Conservation (phyloP, 2,888 invertebrate species). For the Latrodectus hesperus region DNA sequence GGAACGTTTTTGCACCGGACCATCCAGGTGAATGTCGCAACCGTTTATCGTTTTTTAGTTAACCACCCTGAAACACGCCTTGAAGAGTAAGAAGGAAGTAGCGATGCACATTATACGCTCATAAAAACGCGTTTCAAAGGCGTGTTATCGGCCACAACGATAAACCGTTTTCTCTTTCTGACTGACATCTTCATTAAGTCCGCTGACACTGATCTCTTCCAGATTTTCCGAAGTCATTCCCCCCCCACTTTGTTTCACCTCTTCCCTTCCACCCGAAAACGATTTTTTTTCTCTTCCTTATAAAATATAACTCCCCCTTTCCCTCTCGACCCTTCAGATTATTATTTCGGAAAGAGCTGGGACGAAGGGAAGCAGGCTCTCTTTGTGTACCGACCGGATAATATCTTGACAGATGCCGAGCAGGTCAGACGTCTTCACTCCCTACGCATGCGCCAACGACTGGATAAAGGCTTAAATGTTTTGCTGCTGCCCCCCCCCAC, state of each 20-base stretch:
- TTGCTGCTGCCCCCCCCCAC: too few species aligned
- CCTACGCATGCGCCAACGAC: too few species aligned
- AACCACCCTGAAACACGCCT: not conserved
- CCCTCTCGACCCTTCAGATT: not conserved
- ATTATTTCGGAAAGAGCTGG: not conserved
- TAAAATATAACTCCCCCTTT: not conserved
- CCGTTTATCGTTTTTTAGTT: not conserved
- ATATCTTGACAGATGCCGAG: not conserved
- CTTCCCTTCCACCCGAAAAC: not conserved
- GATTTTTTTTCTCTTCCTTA: not conserved
- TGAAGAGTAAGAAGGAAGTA: not conserved
- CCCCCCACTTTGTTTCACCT: not conserved
- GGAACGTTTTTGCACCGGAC: not conserved
- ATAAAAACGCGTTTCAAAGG: not conserved
- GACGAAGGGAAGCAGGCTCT: not conserved
- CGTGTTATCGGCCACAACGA: not conserved
- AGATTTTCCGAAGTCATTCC: not conserved
- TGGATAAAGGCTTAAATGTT: too few species aligned
- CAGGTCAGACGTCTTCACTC: too few species aligned
- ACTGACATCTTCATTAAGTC: conserved; percentile 55
- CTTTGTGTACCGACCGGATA: conserved; percentile 2
- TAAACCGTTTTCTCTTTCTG: conserved; percentile 15
- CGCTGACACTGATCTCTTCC: conserved; percentile 2
- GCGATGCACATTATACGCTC: not conserved
- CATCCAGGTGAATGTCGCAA: not conserved